Conservation (phyloP, 2,113 vertebrate species). For the Potamarius usumacintae region DNA sequence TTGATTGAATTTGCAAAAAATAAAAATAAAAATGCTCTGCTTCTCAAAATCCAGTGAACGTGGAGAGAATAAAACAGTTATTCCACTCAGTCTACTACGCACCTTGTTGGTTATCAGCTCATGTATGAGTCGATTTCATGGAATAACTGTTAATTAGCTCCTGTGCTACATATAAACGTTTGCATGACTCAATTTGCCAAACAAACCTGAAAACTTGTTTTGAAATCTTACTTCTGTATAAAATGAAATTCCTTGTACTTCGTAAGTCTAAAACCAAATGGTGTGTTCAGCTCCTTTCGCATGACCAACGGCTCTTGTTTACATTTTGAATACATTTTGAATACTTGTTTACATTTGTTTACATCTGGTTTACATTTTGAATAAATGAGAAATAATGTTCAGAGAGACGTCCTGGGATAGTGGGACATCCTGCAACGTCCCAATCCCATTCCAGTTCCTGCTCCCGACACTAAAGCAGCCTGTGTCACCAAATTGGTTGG, state of each 20-base stretch:
- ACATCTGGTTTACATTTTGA: neutral
- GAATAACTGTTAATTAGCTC: too few relatives aligned
- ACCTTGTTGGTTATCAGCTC: too few relatives aligned
- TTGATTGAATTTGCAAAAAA: too few relatives aligned
- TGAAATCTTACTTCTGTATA: neutral
- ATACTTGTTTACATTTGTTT: too few relatives aligned
- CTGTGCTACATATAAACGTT: neutral
- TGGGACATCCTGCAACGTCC: neutral
- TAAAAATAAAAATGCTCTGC: too few relatives aligned
- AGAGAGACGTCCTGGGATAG: neutral
- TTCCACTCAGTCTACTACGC: too few relatives aligned
- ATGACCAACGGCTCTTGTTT: neutral
- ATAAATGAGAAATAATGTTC: neutral
- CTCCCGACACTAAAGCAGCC: constrained; percentile 24
- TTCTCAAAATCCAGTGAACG: too few relatives aligned
- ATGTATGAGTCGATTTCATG: too few relatives aligned
- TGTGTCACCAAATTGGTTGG: constrained; percentile 20
- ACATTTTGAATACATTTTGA: neutral
- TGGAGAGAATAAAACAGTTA: too few relatives aligned
- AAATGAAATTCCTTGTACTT: too few relatives aligned
- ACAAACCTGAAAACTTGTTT: neutral
- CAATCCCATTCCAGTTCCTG: constrained; percentile 24
- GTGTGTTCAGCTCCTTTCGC: too few relatives aligned
- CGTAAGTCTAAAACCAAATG: too few relatives aligned
- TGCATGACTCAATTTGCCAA: neutral